Evolutionary conservation across 2,888 invertebrate species (phyloP).

Genomic region (Chesias legatella): DNA sequence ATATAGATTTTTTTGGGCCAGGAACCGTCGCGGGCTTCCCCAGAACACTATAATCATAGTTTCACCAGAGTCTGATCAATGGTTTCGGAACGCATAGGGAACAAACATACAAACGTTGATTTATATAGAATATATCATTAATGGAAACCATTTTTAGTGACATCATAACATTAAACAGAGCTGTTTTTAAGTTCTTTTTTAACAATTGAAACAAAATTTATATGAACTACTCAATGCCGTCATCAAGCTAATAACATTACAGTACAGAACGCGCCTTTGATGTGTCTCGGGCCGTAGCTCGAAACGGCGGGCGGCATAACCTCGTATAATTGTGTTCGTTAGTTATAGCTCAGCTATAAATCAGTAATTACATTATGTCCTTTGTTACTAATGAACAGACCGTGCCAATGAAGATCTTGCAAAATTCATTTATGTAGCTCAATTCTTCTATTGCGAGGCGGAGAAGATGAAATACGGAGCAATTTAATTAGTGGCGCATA

Average conservation of each 20-base stretch:
- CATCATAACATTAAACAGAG: no score
- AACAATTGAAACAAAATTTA: background rate
- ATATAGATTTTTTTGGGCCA: no score
- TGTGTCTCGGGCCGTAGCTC: constrained; percentile 31
- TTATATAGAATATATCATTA: no score
- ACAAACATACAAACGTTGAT: no score
- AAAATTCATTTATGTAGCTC: constrained; percentile 19
- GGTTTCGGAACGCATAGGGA: no score
- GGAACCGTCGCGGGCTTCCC: no score
- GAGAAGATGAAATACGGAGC: constrained; percentile 1
- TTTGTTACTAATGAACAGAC: constrained; percentile 44
- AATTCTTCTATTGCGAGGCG: constrained; percentile 7
- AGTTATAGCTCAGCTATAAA: constrained; percentile 58
- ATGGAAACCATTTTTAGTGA: background rate
- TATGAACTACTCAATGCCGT: constrained; percentile 2
- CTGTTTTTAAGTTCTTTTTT: no score
- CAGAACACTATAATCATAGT: no score
- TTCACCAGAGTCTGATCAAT: no score
- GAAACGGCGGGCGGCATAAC: constrained; percentile 31
- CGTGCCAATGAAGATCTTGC: constrained; percentile 9
- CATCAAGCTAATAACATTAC: constrained; percentile 3
- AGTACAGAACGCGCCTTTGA: constrained; percentile 10
- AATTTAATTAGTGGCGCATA: no score
- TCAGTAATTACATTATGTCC: constrained; percentile 63
- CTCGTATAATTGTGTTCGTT: constrained; percentile 55